These are phyloP conservation scores for Drosophila neutralis DNA, from an alignment of 2,888 invertebrate species.

Conservation along the genomic window DNA sequence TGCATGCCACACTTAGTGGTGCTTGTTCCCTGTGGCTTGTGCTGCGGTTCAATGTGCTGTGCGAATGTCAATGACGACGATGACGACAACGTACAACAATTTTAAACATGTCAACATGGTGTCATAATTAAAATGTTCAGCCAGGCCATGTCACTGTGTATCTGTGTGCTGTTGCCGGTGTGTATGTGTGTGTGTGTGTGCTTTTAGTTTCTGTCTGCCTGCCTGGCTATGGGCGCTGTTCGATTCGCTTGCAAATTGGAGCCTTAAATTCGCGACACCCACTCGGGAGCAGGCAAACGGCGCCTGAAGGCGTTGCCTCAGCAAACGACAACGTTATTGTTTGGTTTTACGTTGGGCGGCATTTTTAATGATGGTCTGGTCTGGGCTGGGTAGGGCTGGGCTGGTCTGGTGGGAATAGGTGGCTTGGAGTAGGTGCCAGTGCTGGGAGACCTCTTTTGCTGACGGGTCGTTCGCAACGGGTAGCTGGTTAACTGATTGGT, in stretches of 20 bases:
- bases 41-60: constrained; percentile 71
- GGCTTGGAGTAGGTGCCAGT: not conserved
- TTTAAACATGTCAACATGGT: constrained; percentile 76
- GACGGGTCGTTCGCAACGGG: constrained; percentile 16
- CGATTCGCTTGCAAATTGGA: constrained; percentile 60
- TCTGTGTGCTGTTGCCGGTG: not conserved
- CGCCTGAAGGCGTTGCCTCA: constrained; percentile 51
- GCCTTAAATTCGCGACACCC: constrained; percentile 45
- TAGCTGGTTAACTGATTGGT: constrained; percentile 63
- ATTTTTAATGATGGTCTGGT: constrained; percentile 62
- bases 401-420: not conserved
- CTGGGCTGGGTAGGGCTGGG: constrained; percentile 21
- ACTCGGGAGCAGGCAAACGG: constrained; percentile 14
- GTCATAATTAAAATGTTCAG: constrained; percentile 80
- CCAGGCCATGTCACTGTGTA: constrained; percentile 35
- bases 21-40: constrained; percentile 50
- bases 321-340: constrained; percentile 49
- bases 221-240: constrained; percentile 26
- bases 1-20: not conserved
- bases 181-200: constrained; percentile 18
- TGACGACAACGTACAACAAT: constrained; percentile 67
- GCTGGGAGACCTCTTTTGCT: not conserved
- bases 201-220: constrained; percentile 30
- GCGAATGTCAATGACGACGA: constrained; percentile 45
- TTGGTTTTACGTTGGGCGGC: constrained; percentile 53